Evolutionary conservation across 2,797 vertebrate genomes (phyloP), one percentile per base, ranked within the genome.

Genomic region (Prionace glauca): DNA sequence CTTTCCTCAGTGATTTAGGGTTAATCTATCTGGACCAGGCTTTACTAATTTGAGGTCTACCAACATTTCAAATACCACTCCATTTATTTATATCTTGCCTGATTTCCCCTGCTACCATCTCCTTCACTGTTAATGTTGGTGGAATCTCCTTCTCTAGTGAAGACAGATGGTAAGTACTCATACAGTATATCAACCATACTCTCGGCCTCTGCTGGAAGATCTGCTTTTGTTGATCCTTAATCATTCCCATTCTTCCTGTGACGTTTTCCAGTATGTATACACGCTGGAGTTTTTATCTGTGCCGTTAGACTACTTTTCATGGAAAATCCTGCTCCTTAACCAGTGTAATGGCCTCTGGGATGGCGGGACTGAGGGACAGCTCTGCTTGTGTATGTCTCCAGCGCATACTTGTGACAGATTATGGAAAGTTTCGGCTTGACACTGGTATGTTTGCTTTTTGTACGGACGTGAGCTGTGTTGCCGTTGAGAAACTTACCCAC

Each of bases 401-500:
- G 36, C 26, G 22, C 93, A n/a, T 95, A 56, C 71, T 56, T 77
- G 71, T 95, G 69, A 77, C 93, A 77, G 71, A 95, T 72, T 56
- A 77, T 77, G 93, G 69, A 95, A 95, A 95, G 36, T 95, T 74
- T 74, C 69, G 29, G 93, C 45, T 95, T 72, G 93, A 56, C 93
- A 74, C 41, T 95, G 93, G 93, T 95, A 72, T 95, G 93, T 72
- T 95, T 95, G 93, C 71, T 74, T 95, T 32, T 74, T 74, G 93
- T 95, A 10, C 71, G 45, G 93, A 95, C 45, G 29, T 92, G 24
- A 95, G 71, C 60, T 32, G 71, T 50, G 69, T 95, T 50, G 50
- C 93, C 96, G 96, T 98, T 98, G 98, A 98, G 98, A 99, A 99
- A 98, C 98, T 97, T 97, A 96, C 97, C 97, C 96, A 97, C 96